phyloP scores from a whole-genome alignment of 2,113 vertebrate species.

The Leptodactylus fuscus region DNA sequence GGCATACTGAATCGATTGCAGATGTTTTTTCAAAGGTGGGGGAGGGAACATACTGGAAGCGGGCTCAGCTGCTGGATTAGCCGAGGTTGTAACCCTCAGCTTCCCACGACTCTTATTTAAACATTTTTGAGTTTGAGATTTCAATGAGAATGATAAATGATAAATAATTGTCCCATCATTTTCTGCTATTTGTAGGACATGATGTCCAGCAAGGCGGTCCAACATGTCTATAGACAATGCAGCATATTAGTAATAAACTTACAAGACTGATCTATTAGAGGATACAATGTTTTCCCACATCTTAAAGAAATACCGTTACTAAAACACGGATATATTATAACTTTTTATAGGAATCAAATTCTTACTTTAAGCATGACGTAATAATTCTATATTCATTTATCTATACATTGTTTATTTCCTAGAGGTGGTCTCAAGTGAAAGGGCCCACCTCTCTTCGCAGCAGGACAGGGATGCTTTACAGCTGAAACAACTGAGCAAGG shows the following conservation, averaged over 20 bases:
- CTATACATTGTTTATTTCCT: too few species aligned
- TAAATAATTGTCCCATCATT: constrained; percentile 10
- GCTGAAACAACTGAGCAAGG: too few species aligned
- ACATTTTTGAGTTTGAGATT: constrained; percentile 38
- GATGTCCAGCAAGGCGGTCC: neutral
- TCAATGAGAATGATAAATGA: constrained; percentile 42
- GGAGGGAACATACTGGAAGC: constrained; percentile 50
- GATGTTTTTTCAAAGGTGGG: constrained; percentile 40
- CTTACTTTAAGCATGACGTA: too few species aligned
- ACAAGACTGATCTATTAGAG: neutral
- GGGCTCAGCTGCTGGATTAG: constrained; percentile 54
- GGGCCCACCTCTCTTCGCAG: too few species aligned
- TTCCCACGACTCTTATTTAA: constrained; percentile 52
- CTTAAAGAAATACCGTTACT: too few species aligned
- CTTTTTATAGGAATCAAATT: too few species aligned
- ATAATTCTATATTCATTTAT: too few species aligned
- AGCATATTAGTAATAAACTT: neutral
- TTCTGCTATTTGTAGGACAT: constrained; percentile 1
- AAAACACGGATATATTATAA: too few species aligned
- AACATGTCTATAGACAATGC: neutral
- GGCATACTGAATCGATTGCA: constrained; percentile 42
- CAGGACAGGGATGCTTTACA: too few species aligned
- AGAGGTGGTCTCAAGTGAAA: too few species aligned
- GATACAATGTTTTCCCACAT: neutral
- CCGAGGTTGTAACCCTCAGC: constrained; percentile 46